A percentile compares a stretch with the other conserved stretches of the same genome.
These are phyloP conservation scores for Cephus runcator DNA, from an alignment of 2,888 invertebrate species.

Conservation along the genomic window DNA sequence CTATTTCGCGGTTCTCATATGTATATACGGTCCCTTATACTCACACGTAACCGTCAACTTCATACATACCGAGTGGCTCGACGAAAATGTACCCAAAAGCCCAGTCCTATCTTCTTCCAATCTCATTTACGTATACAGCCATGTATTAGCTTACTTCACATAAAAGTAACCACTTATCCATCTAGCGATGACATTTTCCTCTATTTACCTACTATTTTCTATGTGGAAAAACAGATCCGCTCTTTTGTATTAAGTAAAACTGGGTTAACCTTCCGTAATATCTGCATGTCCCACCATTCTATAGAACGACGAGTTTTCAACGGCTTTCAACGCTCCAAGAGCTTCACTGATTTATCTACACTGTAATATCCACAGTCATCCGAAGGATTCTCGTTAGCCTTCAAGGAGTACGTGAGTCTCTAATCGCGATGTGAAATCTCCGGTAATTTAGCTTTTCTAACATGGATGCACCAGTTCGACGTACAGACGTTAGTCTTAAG, in stretches of 20 bases:
- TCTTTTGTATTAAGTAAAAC: not conserved
- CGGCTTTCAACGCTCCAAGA: not conserved
- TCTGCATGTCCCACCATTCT: not conserved
- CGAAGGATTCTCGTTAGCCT: not conserved
- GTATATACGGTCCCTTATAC: not conserved
- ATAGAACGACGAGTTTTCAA: not conserved
- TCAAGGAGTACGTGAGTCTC: not conserved
- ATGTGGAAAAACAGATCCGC: not conserved
- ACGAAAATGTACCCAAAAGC: not conserved
- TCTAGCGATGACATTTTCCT: not conserved
- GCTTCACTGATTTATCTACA: not conserved
- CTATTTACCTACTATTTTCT: not conserved
- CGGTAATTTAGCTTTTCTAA: not conserved
- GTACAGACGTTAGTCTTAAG: not conserved
- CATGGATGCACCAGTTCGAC: not conserved
- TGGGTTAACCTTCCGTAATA: not conserved
- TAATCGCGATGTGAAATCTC: not conserved
- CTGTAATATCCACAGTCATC: not conserved
- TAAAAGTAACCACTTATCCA: not conserved
- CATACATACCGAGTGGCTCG: conserved; percentile 2
- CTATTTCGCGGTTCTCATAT: not conserved
- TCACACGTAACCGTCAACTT: not conserved
- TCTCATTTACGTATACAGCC: conserved; percentile 38
- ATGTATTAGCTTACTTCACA: not conserved
- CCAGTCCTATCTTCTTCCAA: conserved; percentile 28